These are phyloP conservation scores for Spodoptera litura DNA, from an alignment of 1,140 invertebrate genomes.

Conservation along the genomic window DNA sequence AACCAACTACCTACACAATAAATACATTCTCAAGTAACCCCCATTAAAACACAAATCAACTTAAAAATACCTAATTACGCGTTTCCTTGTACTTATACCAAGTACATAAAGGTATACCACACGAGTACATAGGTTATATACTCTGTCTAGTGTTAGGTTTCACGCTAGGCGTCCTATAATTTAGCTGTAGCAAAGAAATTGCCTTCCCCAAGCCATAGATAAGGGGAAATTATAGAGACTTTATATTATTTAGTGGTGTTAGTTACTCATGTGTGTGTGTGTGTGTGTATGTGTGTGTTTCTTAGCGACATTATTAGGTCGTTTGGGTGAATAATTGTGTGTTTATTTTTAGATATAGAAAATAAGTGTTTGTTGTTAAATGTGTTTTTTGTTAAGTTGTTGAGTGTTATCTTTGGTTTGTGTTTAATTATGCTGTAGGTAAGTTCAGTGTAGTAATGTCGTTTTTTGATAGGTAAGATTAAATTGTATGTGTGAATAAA, in stretches of 20 bases:
- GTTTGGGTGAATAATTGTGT: not conserved
- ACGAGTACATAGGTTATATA: not conserved
- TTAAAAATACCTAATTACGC: too few species aligned
- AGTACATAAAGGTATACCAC: not conserved
- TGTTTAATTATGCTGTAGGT: too few species aligned
- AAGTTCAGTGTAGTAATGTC: too few species aligned
- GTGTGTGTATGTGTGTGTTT: not conserved
- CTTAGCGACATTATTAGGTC: constrained; percentile 11
- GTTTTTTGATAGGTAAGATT: too few species aligned
- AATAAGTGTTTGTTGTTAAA: too few species aligned
- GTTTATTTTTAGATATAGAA: not conserved
- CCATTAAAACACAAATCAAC: too few species aligned
- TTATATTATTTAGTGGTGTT: constrained; percentile 69
- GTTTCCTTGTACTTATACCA: too few species aligned
- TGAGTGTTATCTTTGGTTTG: too few species aligned
- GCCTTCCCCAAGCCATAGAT: constrained; percentile 65
- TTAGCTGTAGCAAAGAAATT: constrained; percentile 73
- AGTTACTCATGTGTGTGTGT: constrained; percentile 48
- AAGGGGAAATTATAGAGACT: constrained; percentile 73
- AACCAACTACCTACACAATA: too few species aligned
- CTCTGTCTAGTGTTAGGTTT: constrained; percentile 63
- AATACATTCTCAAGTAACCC: too few species aligned
- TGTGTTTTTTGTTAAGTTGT: too few species aligned
- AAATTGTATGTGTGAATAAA: too few species aligned
- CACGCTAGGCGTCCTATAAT: constrained; percentile 68